Conservation (phyloP, 2,888 invertebrate genomes). For the Lepidochitona cinerea region DNA sequence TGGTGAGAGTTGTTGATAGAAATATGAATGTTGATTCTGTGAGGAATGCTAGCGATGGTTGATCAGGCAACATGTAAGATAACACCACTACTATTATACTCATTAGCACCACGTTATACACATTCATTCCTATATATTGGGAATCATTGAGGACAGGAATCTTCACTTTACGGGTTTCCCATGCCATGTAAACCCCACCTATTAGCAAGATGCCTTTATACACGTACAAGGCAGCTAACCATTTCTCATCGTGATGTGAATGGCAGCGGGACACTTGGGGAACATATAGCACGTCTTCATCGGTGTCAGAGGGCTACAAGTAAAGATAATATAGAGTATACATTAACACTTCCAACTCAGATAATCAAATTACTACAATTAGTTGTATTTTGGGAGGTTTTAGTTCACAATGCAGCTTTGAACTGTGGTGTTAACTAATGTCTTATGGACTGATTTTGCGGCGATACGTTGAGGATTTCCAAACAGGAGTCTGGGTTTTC, state of each 20-base stretch:
- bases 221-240: conserved; percentile 90
- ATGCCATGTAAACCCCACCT: conserved; percentile 95
- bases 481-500: no score
- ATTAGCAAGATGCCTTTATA: conserved; percentile 91
- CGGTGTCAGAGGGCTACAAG: conserved; percentile 53
- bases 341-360: no score
- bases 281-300: conserved; percentile 64
- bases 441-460: no score
- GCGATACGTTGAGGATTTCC: no score
- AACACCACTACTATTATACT: conserved; percentile 89
- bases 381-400: no score
- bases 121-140: conserved; percentile 91
- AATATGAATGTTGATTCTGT: conserved; percentile 86
- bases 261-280: conserved; percentile 88
- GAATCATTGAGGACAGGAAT: conserved; percentile 93
- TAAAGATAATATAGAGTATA: no score
- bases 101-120: conserved; percentile 91
- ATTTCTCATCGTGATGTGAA: conserved; percentile 88
- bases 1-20: conserved; percentile 87
- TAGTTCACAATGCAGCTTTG: no score
- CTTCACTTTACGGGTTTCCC: conserved; percentile 88
- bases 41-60: conserved; percentile 62
- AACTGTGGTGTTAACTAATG: no score
- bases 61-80: conserved; percentile 87
- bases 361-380: no score